Conservation (phyloP, 2,888 invertebrate genomes). For the Tachina grossa region DNA sequence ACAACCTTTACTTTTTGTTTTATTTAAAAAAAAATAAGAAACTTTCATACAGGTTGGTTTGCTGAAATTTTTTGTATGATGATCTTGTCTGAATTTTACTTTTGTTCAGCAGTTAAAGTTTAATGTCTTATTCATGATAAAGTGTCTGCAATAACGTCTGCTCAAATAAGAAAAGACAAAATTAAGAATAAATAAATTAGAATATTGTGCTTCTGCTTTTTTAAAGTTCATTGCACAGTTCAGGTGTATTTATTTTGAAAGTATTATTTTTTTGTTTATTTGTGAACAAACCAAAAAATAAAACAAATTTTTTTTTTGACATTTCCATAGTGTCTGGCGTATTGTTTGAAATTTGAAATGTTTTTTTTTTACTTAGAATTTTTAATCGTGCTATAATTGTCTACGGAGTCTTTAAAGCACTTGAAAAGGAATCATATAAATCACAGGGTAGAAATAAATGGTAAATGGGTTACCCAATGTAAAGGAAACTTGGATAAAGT, state of each 20-base stretch:
- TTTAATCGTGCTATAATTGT: background rate
- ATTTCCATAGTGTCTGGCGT: slow-evolving; percentile 42
- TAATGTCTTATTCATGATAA: slow-evolving; percentile 59
- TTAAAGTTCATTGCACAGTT: slow-evolving; percentile 42
- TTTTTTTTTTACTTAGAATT: background rate
- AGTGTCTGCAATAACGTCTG: slow-evolving; percentile 53
- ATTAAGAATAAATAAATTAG: background rate
- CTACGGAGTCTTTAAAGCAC: background rate
- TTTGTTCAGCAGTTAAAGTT: slow-evolving; percentile 34
- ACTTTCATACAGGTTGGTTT: slow-evolving; percentile 32
- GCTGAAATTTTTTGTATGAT: background rate
- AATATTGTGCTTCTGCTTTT: slow-evolving; percentile 11
- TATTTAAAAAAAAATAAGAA: background rate
- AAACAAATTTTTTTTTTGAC: background rate
- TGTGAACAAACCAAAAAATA: slow-evolving; percentile 10
- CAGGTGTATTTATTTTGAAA: slow-evolving; percentile 36
- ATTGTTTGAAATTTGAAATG: background rate
- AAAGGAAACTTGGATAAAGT: too few relatives aligned
- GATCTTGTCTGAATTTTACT: slow-evolving; percentile 3
- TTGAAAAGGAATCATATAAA: background rate
- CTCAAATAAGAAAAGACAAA: background rate
- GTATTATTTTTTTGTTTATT: slow-evolving; percentile 6
- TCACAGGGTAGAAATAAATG: too few relatives aligned
- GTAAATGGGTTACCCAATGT: too few relatives aligned
- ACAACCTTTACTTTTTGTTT: background rate